These are phyloP conservation scores for Scaptodrosophila lebanonensis DNA, from an alignment of 1,140 invertebrate genomes.

Conservation along the genomic window DNA sequence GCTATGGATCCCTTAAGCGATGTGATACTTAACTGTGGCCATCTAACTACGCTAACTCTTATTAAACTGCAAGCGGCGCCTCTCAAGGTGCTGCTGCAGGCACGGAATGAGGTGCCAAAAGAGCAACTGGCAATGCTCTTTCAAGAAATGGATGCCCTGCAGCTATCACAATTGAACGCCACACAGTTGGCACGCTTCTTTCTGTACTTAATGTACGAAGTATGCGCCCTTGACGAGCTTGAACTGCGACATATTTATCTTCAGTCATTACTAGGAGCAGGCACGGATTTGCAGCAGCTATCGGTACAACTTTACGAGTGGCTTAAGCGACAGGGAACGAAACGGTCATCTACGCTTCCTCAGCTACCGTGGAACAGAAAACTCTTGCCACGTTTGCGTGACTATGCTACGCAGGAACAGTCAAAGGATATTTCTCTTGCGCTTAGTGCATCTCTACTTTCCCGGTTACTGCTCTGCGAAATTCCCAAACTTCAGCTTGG, in stretches of 20 bases:
- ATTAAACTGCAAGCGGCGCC: conserved; percentile 60
- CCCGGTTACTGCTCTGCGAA: conserved; percentile 33
- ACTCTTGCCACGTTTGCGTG: conserved; percentile 60
- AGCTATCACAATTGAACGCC: conserved; percentile 27
- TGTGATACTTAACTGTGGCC: conserved; percentile 45
- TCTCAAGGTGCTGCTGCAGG: conserved; percentile 44
- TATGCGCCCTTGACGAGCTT: conserved; percentile 43
- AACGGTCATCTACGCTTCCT: not conserved
- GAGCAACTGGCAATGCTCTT: conserved; percentile 19
- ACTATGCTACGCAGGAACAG: conserved; percentile 31
- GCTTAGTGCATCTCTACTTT: conserved; percentile 46
- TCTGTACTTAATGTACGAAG: conserved; percentile 59
- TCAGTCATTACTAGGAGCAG: conserved; percentile 34
- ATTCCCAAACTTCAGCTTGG: conserved; percentile 16
- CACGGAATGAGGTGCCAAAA: not conserved
- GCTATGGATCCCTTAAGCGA: conserved; percentile 26
- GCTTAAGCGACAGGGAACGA: conserved; percentile 4
- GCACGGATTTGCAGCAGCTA: conserved; percentile 10
- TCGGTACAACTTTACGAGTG: conserved; percentile 17
- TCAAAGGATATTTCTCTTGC: not conserved
- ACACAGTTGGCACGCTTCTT: conserved; percentile 24
- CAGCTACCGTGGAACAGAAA: conserved; percentile 66
- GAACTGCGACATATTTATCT: conserved; percentile 52
- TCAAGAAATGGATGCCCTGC: conserved; percentile 20
- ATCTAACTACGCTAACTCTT: conserved; percentile 46